Percentiles rank a stretch among this genome's conserved stretches.
These are phyloP conservation scores for Hydractinia echinata DNA, from an alignment of 30 jellyfish, hydroid and myxozoan genomes.

Conservation along the genomic window DNA sequence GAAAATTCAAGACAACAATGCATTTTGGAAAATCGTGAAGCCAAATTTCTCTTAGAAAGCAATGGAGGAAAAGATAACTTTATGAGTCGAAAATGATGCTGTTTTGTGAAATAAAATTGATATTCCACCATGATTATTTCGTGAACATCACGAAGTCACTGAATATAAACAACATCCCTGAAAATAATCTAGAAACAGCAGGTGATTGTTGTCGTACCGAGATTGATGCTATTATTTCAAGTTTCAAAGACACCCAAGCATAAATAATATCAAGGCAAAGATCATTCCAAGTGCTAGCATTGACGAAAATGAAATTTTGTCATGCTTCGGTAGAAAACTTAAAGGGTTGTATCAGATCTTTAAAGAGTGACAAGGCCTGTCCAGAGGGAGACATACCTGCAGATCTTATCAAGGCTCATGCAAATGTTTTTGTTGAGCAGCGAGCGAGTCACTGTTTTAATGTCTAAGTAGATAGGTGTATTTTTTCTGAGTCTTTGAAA, in stretches of 20 bases:
- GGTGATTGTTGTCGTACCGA: neutral
- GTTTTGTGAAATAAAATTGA: too few species aligned
- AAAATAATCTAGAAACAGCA: neutral
- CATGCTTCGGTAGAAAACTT: neutral
- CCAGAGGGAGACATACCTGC: neutral
- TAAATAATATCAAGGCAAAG: neutral
- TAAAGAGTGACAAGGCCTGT: neutral
- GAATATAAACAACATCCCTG: too few species aligned
- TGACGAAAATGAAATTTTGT: neutral
- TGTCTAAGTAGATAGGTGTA: neutral
- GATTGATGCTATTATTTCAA: neutral
- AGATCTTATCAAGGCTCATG: neutral
- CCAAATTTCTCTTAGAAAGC: too few species aligned
- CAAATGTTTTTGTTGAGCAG: neutral
- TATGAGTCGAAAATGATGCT: too few species aligned
- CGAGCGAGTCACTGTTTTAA: neutral
- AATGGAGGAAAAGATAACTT: too few species aligned
- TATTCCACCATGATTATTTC: too few species aligned
- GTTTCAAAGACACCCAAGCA: constrained; percentile 6
- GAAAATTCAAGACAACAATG: too few species aligned
- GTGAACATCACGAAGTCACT: too few species aligned
- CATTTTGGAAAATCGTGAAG: too few species aligned
- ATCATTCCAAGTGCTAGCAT: neutral
- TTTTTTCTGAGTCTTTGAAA: neutral
- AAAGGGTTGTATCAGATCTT: neutral